Conservation (phyloP, 1,140 invertebrate species). For the Lamellibrachia luymesi region DNA sequence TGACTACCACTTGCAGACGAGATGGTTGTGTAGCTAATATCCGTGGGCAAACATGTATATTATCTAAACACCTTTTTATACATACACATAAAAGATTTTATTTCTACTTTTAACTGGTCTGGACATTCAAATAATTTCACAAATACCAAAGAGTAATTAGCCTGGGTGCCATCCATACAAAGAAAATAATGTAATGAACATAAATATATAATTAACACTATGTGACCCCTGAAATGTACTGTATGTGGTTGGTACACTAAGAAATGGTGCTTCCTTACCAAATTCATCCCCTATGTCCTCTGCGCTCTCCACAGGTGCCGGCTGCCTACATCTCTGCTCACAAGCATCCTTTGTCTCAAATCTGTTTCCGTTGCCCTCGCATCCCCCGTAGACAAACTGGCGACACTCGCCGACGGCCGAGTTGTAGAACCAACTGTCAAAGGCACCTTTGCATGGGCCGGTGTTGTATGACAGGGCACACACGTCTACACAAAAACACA, state of each 20-base stretch:
- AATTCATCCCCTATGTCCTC: not conserved
- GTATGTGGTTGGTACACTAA: too few relatives aligned
- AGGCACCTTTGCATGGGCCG: slow-evolving; percentile 83
- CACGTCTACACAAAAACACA: slow-evolving; percentile 63
- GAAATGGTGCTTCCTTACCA: not conserved
- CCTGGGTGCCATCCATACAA: too few relatives aligned
- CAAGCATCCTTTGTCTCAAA: slow-evolving; percentile 86
- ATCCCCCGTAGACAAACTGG: slow-evolving; percentile 93
- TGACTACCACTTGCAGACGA: not conserved
- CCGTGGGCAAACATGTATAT: not conserved
- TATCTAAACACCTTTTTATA: not conserved
- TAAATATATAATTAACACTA: too few relatives aligned
- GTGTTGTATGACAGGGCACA: slow-evolving; percentile 75
- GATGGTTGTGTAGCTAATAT: not conserved
- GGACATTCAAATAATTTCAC: too few relatives aligned
- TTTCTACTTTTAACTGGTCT: too few relatives aligned
- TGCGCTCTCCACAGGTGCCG: not conserved
- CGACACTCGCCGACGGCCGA: slow-evolving; percentile 73
- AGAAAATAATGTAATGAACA: too few relatives aligned
- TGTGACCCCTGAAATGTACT: too few relatives aligned
- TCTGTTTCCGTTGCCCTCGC: slow-evolving; percentile 71
- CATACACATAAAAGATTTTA: not conserved
- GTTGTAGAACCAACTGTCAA: slow-evolving; percentile 79
- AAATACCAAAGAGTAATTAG: too few relatives aligned
- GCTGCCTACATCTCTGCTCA: slow-evolving; percentile 50